Conservation (phyloP, 2,888 invertebrate genomes). For the Stenodema calcarata region DNA sequence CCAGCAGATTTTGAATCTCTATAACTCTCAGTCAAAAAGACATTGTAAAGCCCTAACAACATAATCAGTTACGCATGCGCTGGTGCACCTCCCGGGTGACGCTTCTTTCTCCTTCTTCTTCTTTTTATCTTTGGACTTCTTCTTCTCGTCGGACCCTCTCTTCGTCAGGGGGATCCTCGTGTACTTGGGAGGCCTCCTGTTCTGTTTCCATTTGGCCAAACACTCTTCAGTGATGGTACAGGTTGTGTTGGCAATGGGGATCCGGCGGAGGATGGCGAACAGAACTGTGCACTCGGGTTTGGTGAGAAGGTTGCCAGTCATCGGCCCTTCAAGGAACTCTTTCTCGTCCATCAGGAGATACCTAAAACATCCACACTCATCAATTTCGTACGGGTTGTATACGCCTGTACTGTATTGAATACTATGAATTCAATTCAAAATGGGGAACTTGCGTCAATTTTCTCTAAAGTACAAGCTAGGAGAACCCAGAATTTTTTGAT, state of each 20-base stretch:
- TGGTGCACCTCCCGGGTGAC: slow-evolving; percentile 63
- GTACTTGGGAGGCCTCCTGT: slow-evolving; percentile 64
- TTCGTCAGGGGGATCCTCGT: slow-evolving; percentile 63
- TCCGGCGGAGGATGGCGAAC: slow-evolving; percentile 58
- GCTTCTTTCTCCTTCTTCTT: slow-evolving; percentile 58
- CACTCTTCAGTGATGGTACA: slow-evolving; percentile 61
- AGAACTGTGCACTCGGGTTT: slow-evolving; percentile 64
- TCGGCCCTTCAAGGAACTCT: slow-evolving; percentile 69
- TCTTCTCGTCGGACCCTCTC: slow-evolving; percentile 59
- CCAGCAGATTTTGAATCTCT: neutral
- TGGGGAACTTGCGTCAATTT: no score
- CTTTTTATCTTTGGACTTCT: slow-evolving; percentile 58
- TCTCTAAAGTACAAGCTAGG: no score
- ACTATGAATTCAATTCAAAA: no score
- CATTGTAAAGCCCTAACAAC: slow-evolving; percentile 66
- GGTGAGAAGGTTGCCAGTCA: slow-evolving; percentile 66
- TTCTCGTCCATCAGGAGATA: slow-evolving; percentile 72
- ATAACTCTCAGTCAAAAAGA: slow-evolving; percentile 63
- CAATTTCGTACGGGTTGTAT: no score
- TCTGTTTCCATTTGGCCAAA: slow-evolving; percentile 63
- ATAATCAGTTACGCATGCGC: slow-evolving; percentile 65
- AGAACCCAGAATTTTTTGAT: no score
- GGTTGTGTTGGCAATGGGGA: slow-evolving; percentile 52
- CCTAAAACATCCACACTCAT: neutral
- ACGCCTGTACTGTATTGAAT: no score